These are phyloP conservation scores for Stomorhina lunata DNA, from an alignment of 2,888 invertebrate genomes.

Conservation along the genomic window DNA sequence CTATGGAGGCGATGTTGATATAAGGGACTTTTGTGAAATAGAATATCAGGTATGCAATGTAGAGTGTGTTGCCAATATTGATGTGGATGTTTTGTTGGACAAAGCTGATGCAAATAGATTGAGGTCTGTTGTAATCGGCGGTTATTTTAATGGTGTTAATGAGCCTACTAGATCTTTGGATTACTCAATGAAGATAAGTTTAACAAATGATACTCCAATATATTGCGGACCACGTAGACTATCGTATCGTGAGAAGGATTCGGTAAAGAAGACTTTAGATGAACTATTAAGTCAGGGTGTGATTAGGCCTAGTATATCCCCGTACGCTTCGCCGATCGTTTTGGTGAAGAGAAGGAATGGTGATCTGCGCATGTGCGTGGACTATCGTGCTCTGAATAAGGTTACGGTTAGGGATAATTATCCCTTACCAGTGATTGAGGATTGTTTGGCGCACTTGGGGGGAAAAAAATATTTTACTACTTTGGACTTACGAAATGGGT, in stretches of 20 bases:
- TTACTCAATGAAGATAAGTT: neutral
- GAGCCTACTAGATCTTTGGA: neutral
- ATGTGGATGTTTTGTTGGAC: neutral
- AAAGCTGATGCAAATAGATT: neutral
- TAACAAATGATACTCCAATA: neutral
- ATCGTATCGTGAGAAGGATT: neutral
- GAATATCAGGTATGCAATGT: neutral
- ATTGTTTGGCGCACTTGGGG: neutral
- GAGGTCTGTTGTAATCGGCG: neutral
- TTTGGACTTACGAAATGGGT: neutral
- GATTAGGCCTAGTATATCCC: neutral
- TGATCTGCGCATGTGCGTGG: constrained; percentile 42
- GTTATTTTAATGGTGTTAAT: neutral
- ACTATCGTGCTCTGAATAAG: constrained; percentile 20
- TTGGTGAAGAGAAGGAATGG: constrained; percentile 22
- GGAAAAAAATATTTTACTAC: neutral
- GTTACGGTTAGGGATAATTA: neutral
- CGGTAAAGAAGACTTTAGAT: neutral
- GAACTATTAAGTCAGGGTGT: neutral
- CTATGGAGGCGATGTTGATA: neutral
- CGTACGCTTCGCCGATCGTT: constrained; percentile 2
- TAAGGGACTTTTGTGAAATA: neutral
- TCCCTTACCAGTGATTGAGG: constrained; percentile 8
- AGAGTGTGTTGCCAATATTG: neutral
- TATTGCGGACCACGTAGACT: neutral